phyloP scores from a whole-genome alignment of 2,797 vertebrate genomes.

The Phrynocephalus vlangalii region DNA sequence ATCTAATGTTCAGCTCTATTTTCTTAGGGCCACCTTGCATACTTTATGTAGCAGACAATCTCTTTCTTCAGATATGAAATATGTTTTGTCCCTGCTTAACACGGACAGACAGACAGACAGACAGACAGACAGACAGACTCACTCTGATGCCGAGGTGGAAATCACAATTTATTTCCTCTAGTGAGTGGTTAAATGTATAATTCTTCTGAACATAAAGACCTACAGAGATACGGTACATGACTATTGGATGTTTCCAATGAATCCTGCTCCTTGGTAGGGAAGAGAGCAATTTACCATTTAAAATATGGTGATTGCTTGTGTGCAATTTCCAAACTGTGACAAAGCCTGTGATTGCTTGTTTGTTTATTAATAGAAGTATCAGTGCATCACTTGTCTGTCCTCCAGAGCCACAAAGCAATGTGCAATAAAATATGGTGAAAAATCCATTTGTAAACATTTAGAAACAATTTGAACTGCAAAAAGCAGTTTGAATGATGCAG shows the following conservation, averaged over 20 bases:
- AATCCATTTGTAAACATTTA: too few relatives aligned
- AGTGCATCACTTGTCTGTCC: too few relatives aligned
- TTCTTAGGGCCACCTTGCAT: not conserved
- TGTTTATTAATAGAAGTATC: too few relatives aligned
- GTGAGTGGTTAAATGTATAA: not conserved
- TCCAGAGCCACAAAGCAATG: too few relatives aligned
- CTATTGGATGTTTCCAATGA: not conserved
- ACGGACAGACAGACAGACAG: not conserved
- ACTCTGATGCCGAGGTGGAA: not conserved
- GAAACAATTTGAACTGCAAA: too few relatives aligned
- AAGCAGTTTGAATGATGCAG: too few relatives aligned
- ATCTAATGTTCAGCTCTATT: not conserved
- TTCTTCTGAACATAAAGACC: not conserved
- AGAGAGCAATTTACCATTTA: too few relatives aligned
- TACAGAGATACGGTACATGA: not conserved
- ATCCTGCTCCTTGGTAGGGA: not conserved
- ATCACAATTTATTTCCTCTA: not conserved
- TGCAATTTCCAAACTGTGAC: too few relatives aligned
- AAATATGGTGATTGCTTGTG: too few relatives aligned
- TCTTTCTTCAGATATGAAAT: not conserved
- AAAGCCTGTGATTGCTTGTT: too few relatives aligned
- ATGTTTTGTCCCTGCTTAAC: not conserved
- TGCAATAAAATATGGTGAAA: too few relatives aligned
- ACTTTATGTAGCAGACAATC: not conserved
- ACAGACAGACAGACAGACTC: not conserved